Percentiles rank a stretch among this genome's conserved stretches.
Conservation (phyloP, 2,113 vertebrate genomes). For the Lutjanus erythropterus region DNA sequence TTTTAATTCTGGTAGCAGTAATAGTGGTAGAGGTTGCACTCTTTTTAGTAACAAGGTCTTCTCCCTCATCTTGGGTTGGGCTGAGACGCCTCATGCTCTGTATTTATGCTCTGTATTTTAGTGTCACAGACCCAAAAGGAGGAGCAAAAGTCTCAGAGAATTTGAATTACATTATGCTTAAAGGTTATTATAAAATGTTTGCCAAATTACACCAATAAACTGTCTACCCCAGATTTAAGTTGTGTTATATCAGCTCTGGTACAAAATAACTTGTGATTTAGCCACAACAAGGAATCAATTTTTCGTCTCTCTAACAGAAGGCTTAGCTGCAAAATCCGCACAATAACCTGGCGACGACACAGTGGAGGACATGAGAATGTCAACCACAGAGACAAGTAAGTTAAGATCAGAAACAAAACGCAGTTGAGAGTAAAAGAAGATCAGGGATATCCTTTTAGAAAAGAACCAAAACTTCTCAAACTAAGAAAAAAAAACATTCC, state of each 20-base stretch:
- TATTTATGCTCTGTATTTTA: too few species aligned
- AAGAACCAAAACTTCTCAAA: slow-evolving; percentile 11
- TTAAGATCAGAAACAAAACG: not conserved
- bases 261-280: not conserved
- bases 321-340: not conserved
- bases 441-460: not conserved
- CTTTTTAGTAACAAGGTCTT: too few species aligned
- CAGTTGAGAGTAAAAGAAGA: not conserved
- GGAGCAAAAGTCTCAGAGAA: too few species aligned
- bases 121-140: too few species aligned
- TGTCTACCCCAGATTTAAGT: too few species aligned
- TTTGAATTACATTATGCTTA: too few species aligned
- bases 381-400: not conserved
- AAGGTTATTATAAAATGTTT: too few species aligned
- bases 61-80: too few species aligned
- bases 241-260: not conserved
- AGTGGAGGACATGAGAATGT: slow-evolving; percentile 21
- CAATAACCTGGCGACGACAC: not conserved
- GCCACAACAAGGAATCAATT: not conserved
- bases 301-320: not conserved
- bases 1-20: too few species aligned
- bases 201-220: too few species aligned
- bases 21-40: too few species aligned
- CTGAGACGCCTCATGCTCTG: too few species aligned
- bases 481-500: not conserved